These are phyloP conservation scores for Eurystomus gularis DNA, from an alignment of 2,113 vertebrate genomes.

Conservation along the genomic window DNA sequence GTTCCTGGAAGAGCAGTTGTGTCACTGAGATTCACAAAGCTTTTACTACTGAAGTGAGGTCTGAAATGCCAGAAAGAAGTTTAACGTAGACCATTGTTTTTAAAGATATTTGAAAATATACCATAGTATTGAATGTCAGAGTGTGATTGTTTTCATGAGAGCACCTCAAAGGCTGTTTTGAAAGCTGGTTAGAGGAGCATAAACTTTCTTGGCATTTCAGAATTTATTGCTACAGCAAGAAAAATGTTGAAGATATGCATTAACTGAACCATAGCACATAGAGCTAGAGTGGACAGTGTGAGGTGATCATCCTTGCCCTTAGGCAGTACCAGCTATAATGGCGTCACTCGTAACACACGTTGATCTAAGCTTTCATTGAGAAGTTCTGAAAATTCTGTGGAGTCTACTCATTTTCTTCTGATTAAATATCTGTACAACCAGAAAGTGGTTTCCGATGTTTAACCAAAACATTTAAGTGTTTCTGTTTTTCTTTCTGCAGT, in stretches of 20 bases:
- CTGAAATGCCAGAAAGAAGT: background rate
- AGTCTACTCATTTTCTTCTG: background rate
- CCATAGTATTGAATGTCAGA: background rate
- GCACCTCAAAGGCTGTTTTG: background rate
- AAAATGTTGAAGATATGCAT: background rate
- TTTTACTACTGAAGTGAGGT: background rate
- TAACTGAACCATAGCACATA: background rate
- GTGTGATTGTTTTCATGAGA: background rate
- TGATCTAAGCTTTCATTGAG: background rate
- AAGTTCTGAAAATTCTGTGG: background rate
- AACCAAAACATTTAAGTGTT: background rate
- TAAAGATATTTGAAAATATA: background rate
- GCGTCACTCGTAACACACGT: fast-evolving
- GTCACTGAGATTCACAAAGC: background rate
- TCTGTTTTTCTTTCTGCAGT: background rate
- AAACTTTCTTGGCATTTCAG: background rate
- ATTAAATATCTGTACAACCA: background rate
- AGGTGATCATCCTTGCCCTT: background rate
- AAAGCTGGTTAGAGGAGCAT: background rate
- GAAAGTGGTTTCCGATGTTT: background rate
- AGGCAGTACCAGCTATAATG: background rate
- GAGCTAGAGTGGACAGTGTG: background rate
- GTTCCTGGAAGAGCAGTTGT: background rate
- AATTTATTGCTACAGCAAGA: background rate
- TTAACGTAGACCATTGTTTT: background rate